These are phyloP conservation scores for Drosophila neotestacea DNA, from an alignment of 2,888 invertebrate genomes.

Conservation along the genomic window DNA sequence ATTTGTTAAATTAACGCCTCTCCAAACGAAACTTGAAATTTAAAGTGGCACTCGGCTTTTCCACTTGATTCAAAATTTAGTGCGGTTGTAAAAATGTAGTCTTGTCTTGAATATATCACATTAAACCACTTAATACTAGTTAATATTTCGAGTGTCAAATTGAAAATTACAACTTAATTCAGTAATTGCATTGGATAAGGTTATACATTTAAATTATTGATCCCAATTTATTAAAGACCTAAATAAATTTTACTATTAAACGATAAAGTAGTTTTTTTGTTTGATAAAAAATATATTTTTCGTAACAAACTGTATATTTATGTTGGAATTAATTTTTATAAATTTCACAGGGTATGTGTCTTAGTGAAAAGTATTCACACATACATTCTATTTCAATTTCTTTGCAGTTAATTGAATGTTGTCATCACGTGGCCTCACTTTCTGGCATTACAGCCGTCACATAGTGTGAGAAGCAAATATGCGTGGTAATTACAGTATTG, in stretches of 20 bases:
- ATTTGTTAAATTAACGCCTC: neutral
- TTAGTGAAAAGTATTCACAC: neutral
- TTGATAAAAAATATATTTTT: neutral
- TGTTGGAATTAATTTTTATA: too few species aligned
- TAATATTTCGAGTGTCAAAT: neutral
- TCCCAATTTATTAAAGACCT: too few species aligned
- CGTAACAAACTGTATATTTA: too few species aligned
- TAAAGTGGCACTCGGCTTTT: neutral
- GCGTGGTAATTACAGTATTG: constrained; percentile 31
- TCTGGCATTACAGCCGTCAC: neutral
- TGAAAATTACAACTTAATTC: neutral
- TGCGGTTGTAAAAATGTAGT: neutral
- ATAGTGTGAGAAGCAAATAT: neutral
- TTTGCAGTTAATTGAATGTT: neutral
- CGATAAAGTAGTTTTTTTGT: too few species aligned
- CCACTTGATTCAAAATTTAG: neutral
- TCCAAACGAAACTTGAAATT: neutral
- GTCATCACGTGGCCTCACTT: constrained; percentile 3
- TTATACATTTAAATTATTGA: neutral
- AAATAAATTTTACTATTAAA: too few species aligned
- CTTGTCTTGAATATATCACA: neutral
- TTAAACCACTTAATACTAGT: neutral
- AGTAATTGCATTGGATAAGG: too few species aligned
- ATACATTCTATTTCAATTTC: neutral
- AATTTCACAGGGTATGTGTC: too few species aligned